These are phyloP conservation scores for Xenopus borealis DNA, from an alignment of 2,113 vertebrate species.

Conservation along the genomic window DNA sequence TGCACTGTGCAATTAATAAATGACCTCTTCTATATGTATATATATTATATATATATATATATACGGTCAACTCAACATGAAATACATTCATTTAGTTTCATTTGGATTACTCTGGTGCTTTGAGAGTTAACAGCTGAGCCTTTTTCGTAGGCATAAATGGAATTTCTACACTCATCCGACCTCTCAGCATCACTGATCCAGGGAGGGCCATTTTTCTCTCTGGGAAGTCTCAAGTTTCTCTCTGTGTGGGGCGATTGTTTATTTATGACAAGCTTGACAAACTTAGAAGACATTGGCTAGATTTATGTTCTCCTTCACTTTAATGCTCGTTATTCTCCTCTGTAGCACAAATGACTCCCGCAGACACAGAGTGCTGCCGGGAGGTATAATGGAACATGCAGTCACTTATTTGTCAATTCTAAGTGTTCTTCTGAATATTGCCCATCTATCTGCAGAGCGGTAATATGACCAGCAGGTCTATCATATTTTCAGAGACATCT, in stretches of 20 bases:
- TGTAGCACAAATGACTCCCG: conserved; percentile 32
- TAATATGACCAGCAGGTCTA: conserved; percentile 34
- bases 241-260: conserved; percentile 32
- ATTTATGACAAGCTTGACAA: conserved; percentile 43
- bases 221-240: conserved; percentile 32
- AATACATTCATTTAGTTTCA: too few species aligned
- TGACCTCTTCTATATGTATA: too few species aligned
- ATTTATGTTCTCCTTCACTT: conserved; percentile 39
- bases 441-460: conserved; percentile 32
- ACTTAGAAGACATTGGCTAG: conserved; percentile 34
- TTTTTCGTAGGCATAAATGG: conserved; percentile 15
- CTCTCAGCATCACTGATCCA: conserved; percentile 14
- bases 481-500: conserved; percentile 25
- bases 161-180: conserved; percentile 1
- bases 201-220: conserved; percentile 29
- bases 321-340: conserved; percentile 43
- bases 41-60: too few species aligned
- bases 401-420: conserved; percentile 39
- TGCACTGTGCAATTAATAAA: too few species aligned
- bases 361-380: conserved; percentile 33
- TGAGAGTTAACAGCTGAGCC: background rate
- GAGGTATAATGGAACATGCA: conserved; percentile 41
- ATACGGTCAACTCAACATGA: too few species aligned
- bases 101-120: too few species aligned
- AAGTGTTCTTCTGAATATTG: conserved; percentile 41